Percentiles rank a stretch among this genome's conserved stretches.
Evolutionary conservation across 2,113 vertebrate genomes (phyloP).

Genomic region (Platichthys stellatus): DNA sequence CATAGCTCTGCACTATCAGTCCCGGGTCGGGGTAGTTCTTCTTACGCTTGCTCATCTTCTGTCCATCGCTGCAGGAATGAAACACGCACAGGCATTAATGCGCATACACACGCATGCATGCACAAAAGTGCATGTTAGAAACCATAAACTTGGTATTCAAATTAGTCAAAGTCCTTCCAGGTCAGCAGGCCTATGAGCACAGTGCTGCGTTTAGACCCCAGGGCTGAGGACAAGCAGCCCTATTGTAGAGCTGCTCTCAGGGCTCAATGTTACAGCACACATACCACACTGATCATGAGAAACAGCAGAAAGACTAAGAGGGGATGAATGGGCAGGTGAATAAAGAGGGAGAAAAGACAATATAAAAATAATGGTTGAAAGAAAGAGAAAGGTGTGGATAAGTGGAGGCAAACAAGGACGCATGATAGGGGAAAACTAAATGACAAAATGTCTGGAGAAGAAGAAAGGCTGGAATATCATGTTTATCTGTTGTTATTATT

Average conservation of each 20-base stretch:
- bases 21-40: constrained; percentile 97
- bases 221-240: constrained; percentile 53
- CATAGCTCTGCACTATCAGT: constrained; percentile 88
- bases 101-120: constrained; percentile 50
- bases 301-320: constrained; percentile 7
- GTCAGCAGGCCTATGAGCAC: constrained; percentile 69
- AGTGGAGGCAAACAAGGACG: too few species aligned
- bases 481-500: not conserved
- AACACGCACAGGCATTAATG: constrained; percentile 61
- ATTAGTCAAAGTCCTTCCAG: constrained; percentile 74
- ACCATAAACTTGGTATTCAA: constrained; percentile 67
- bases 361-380: not conserved
- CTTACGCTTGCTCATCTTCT: constrained; percentile 99
- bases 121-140: constrained; percentile 60
- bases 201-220: constrained; percentile 52
- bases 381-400: not conserved
- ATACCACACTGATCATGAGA: constrained; percentile 25
- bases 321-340: constrained; percentile 23
- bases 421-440: not conserved
- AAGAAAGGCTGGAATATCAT: not conserved
- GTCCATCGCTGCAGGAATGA: constrained; percentile 88
- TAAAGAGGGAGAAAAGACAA: not conserved
- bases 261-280: constrained; percentile 48
- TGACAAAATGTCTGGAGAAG: constrained; percentile 1
- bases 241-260: constrained; percentile 39